phyloP scores from a whole-genome alignment of 2,113 vertebrate genomes.

The Fukomys damarensis region DNA sequence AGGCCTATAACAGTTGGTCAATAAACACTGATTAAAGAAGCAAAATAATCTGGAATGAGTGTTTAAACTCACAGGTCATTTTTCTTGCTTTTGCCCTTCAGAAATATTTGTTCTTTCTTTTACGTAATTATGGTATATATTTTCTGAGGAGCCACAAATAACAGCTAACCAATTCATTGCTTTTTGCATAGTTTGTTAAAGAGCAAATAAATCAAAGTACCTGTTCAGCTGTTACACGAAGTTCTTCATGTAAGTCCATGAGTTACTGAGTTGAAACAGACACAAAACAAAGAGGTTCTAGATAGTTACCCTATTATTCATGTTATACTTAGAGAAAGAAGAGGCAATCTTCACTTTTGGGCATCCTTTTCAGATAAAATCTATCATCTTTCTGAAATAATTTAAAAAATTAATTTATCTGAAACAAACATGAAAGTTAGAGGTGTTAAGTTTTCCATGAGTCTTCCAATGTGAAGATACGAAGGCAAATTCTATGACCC shows the following conservation, averaged over 20 bases:
- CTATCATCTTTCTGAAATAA: not conserved
- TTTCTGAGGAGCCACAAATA: conserved; percentile 32
- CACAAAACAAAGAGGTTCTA: not conserved
- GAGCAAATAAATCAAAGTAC: not conserved
- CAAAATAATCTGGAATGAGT: not conserved
- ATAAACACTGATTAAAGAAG: not conserved
- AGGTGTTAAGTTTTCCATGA: not conserved
- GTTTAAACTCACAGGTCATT: not conserved
- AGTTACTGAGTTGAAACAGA: not conserved
- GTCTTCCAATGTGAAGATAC: not conserved
- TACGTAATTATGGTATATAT: not conserved
- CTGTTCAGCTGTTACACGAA: not conserved
- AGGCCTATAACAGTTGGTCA: not conserved
- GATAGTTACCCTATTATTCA: not conserved
- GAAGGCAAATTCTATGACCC: not conserved
- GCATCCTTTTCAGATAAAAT: not conserved
- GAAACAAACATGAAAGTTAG: not conserved
- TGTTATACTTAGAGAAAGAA: not conserved
- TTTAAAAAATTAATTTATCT: not conserved
- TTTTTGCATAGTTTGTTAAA: conserved; percentile 34
- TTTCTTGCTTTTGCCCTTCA: conserved; percentile 12
- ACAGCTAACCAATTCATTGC: not conserved
- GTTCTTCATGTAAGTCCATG: conserved; percentile 6
- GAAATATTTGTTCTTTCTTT: conserved; percentile 47
- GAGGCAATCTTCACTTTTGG: not conserved